Evolutionary conservation across 2,797 vertebrate genomes (phyloP), one percentile per base, ranked within the genome.

Genomic region (Poecilia gillii): DNA sequence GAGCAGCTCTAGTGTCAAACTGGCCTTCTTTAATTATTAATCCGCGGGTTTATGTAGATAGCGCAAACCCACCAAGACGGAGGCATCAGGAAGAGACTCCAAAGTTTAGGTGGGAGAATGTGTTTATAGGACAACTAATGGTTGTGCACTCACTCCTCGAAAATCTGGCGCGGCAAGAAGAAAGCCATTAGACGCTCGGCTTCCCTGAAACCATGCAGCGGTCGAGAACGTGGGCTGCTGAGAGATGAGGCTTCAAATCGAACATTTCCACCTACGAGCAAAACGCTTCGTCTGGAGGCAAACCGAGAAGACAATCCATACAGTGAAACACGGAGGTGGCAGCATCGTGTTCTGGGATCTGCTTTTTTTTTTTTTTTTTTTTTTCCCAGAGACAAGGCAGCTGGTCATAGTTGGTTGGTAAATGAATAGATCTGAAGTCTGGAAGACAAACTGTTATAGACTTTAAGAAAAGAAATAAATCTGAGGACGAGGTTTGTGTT

Each of bases 1-100:
- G 62, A 66, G 20, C 66, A 81, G 68, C 75, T 76, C 11, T 39
- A 64, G 64, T 33, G 59, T 51, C 39, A 74, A 72, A 23, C 28
- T 72, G 31, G 16, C 39, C 3, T 59, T 36, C 43, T 75, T 78
- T 74, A 70, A 83, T 59, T 49, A 66, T 23, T 79, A 39, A 71
- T 77, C 18, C 59, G 45, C n/a, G 31, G 28, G 41, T 23, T 28
- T 45, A 68, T 39, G 11, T 1, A 28, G 43, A 71, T 6, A 25
- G 25, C 25, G 39, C 25, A 71, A 28, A n/a, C 23, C 2, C 2
- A 14, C 39, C 23, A 46, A 28, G 25, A 45, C 2, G 9, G 31
- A 20, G 16, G 36, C 33, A 66, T 66, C 33, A 18, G 33, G 62
- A 39, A 36, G 62, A 66, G 33, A 41, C 33, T 66, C 18, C 33